phyloP scores from a whole-genome alignment of 2,113 vertebrate genomes.

The Engystomops pustulosus region DNA sequence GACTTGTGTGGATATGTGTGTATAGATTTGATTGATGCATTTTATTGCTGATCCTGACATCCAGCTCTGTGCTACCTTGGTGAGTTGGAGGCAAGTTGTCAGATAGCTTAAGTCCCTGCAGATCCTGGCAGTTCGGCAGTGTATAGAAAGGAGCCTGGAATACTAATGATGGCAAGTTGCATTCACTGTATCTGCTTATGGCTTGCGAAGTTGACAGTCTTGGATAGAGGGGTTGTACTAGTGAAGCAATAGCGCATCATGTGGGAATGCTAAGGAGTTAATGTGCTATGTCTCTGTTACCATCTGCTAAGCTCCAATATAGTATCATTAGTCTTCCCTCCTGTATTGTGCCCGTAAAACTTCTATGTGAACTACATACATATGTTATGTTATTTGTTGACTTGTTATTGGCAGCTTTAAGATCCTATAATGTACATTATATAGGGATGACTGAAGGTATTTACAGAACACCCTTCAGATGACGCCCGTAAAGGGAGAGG shows the following conservation, averaged over 20 bases:
- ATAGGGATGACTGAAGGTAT: background rate
- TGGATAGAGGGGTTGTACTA: constrained; percentile 52
- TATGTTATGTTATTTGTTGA: background rate
- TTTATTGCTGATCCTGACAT: constrained; percentile 68
- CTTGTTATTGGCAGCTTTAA: background rate
- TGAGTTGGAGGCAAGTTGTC: constrained; percentile 67
- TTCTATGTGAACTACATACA: background rate
- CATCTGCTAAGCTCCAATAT: constrained; percentile 66
- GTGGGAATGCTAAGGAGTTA: constrained; percentile 73
- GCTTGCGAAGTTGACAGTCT: constrained; percentile 58
- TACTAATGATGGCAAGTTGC: constrained; percentile 64
- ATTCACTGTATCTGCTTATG: constrained; percentile 59
- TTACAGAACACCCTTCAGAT: background rate
- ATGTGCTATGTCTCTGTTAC: constrained; percentile 69
- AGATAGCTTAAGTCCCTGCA: constrained; percentile 63
- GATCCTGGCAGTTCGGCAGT: constrained; percentile 61
- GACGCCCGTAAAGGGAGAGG: background rate
- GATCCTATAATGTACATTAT: background rate
- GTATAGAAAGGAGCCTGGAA: constrained; percentile 60
- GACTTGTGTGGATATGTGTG: background rate
- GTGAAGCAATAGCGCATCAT: constrained; percentile 65
- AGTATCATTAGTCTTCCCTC: constrained; percentile 79
- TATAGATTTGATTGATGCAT: constrained; percentile 64
- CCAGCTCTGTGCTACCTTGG: constrained; percentile 60
- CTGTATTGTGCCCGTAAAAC: constrained; percentile 66